phyloP scores from a whole-genome alignment of 1,140 invertebrate species.

The Pseudomyrmex dendroicus region DNA sequence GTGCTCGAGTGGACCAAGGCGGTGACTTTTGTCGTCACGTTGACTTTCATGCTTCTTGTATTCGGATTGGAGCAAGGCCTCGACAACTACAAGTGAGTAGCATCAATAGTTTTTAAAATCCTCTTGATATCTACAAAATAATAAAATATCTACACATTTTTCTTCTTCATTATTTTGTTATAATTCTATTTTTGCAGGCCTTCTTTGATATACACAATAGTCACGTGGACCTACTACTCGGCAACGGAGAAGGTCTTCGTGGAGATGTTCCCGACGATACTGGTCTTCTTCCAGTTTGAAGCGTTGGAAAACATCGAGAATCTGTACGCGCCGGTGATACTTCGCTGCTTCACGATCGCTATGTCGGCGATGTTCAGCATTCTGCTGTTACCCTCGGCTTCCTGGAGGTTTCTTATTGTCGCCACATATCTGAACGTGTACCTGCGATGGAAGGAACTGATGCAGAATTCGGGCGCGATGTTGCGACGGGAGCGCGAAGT shows the following conservation, averaged over 20 bases:
- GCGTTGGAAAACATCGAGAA: conserved; percentile 88
- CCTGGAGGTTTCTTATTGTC: conserved; percentile 86
- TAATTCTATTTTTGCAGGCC: conserved; percentile 79
- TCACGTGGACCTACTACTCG: conserved; percentile 90
- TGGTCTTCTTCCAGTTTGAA: conserved; percentile 87
- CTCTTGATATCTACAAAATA: background rate
- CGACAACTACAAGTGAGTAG: conserved; percentile 87
- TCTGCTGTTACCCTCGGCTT: conserved; percentile 85
- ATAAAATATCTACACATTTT: background rate
- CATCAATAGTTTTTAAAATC: background rate
- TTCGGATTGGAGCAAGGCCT: conserved; percentile 91
- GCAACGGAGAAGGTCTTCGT: conserved; percentile 90
- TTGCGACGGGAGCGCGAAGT: conserved; percentile 87
- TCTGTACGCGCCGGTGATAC: conserved; percentile 88
- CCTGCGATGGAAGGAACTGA: conserved; percentile 88
- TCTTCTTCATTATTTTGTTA: background rate
- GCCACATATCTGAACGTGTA: conserved; percentile 89
- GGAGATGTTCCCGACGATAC: conserved; percentile 86
- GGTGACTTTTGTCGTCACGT: conserved; percentile 91
- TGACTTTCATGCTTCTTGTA: conserved; percentile 91
- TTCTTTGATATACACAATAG: conserved; percentile 87
- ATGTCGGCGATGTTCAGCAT: conserved; percentile 86
- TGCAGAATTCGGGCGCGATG: conserved; percentile 85
- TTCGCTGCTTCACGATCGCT: conserved; percentile 86
- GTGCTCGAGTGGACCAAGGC: conserved; percentile 93